Evolutionary conservation across 2,113 vertebrate species (phyloP).

Genomic region (Tonatia bakeri): DNA sequence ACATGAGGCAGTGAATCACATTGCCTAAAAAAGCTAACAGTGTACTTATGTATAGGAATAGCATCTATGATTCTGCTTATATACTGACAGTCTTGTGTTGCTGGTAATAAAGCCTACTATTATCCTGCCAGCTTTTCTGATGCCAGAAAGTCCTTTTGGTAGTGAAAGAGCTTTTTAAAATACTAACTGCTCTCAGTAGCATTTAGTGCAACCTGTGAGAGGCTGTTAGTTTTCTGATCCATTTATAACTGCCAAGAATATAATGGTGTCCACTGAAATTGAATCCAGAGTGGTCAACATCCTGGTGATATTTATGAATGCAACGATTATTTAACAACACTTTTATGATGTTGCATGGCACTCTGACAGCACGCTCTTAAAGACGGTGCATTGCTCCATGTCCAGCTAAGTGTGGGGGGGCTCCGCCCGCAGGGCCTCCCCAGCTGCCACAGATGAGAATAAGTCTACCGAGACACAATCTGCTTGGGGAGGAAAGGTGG

Average conservation of each 20-base stretch:
- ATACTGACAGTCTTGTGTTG: conserved; percentile 50
- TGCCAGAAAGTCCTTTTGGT: neutral
- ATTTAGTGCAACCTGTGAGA: neutral
- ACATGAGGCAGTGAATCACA: conserved; percentile 36
- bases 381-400: neutral
- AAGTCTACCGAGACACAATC: no score
- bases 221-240: neutral
- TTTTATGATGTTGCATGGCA: neutral
- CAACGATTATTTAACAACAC: neutral
- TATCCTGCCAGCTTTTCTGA: conserved; percentile 28
- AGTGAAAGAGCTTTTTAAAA: conserved; percentile 52
- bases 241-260: neutral
- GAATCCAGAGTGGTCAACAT: neutral
- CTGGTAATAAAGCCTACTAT: conserved; percentile 48
- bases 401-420: no score
- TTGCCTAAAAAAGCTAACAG: conserved; percentile 17
- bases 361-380: neutral
- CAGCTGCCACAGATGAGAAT: no score
- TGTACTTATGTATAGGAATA: conserved; percentile 43
- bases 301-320: neutral
- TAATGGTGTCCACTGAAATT: neutral
- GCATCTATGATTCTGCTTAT: conserved; percentile 33
- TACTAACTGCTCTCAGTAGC: neutral
- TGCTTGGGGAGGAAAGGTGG: no score
- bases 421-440: no score